Evolutionary conservation across 2,797 vertebrate genomes (phyloP).

Genomic region (Alauda arvensis): DNA sequence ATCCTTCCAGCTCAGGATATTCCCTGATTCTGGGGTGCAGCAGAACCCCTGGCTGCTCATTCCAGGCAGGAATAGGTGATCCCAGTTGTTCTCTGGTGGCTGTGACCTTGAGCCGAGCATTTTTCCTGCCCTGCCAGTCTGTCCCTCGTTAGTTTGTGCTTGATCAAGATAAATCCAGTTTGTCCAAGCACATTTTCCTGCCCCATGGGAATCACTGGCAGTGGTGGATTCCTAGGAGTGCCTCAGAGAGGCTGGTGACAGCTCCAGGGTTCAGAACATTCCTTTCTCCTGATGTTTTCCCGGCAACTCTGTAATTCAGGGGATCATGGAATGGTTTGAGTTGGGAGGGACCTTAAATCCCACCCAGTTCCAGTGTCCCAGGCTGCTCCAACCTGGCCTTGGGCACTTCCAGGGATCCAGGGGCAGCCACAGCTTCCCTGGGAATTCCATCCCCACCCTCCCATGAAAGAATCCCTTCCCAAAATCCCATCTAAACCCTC

Average conservation of each 20-base stretch:
- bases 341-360: not conserved
- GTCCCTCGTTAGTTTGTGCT: not conserved
- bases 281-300: not conserved
- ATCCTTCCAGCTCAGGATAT: not conserved
- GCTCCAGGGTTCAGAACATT: rapidly evolving
- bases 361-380: not conserved
- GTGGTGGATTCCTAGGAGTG: rapidly evolving
- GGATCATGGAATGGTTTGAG: not conserved
- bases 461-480: not conserved
- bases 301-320: not conserved
- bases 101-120: not conserved
- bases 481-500: not conserved
- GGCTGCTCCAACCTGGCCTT: not conserved
- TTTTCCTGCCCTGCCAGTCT: not conserved
- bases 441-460: not conserved
- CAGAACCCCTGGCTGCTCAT: not conserved
- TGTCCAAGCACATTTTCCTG: rapidly evolving
- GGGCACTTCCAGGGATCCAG: not conserved
- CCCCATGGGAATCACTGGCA: rapidly evolving
- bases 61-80: not conserved
- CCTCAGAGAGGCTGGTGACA: not conserved
- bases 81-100: rapidly evolving
- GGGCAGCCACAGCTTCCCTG: not conserved
- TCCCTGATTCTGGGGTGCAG: not conserved
- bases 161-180: not conserved